phyloP scores from a whole-genome alignment of 1,140 invertebrate genomes.

The Hypothenemus hampei region DNA sequence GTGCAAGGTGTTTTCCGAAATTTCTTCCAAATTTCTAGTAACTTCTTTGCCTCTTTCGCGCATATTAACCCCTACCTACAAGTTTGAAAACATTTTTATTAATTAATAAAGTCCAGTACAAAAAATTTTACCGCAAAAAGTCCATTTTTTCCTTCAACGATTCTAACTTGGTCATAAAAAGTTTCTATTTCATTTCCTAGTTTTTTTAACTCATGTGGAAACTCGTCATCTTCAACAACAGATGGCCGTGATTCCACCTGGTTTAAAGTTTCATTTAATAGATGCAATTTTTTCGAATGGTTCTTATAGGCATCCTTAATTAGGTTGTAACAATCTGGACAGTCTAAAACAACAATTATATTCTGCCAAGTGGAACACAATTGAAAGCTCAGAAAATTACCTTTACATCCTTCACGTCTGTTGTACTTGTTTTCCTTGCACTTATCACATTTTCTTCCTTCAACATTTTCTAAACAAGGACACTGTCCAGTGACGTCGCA shows the following conservation, averaged over 20 bases:
- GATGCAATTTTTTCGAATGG: constrained; percentile 65
- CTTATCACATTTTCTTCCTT: constrained; percentile 80
- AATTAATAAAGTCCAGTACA: constrained; percentile 44
- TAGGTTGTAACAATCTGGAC: constrained; percentile 89
- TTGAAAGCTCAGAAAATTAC: constrained; percentile 1
- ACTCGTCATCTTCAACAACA: constrained; percentile 65
- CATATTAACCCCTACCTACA: constrained; percentile 54
- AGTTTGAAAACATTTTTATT: no score
- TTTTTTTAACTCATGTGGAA: constrained; percentile 65
- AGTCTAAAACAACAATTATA: no score
- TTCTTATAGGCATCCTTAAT: constrained; percentile 80
- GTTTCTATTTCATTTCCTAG: constrained; percentile 69
- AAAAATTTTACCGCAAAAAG: neutral
- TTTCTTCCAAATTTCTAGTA: constrained; percentile 30
- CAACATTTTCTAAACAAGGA: constrained; percentile 85
- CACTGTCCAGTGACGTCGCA: constrained; percentile 82
- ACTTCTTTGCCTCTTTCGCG: constrained; percentile 55
- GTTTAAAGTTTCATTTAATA: constrained; percentile 50
- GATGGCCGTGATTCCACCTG: constrained; percentile 45
- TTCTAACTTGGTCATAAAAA: constrained; percentile 36
- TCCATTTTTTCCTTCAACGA: constrained; percentile 45
- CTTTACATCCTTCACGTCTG: constrained; percentile 70
- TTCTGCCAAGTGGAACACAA: no score
- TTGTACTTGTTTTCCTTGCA: constrained; percentile 92
- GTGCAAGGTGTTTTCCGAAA: constrained; percentile 53